Evolutionary conservation across 2,888 invertebrate species (phyloP), one percentile per base, ranked within the genome.

Genomic region (Lymantria dispar): DNA sequence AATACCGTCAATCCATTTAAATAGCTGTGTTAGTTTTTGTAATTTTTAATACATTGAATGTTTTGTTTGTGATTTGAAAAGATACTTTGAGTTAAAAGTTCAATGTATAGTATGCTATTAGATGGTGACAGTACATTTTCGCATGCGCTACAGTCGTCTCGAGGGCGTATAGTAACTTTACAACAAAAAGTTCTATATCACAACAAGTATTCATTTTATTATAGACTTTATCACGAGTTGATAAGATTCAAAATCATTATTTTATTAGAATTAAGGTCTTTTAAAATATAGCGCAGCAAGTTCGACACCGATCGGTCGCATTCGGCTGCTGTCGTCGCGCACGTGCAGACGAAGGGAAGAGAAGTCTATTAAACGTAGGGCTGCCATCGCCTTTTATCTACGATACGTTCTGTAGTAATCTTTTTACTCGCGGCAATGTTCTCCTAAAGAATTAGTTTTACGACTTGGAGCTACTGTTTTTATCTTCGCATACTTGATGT

Each of bases 111-210:
- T 22, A 53, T 54, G 52, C 50, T 58, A 37, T 55, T 58, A 52
- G 58, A 64, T 68, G 62, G 54, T 63, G 59, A 72, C 74, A 62
- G 52, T 60, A 54, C 68, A 55, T 80, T 74, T 81, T 76, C 85
- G 86, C 86, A 86, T 88, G 87, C 87, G 87, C 86, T 76, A 70
- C 76, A 77, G 78, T 77, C 78, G 81, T 82, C 85, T 84, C 85
- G 84, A 82, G 83, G 86, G 85, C 82, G 80, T 79, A 72, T 67
- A 54, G 22, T 68, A 42, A 48, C 49, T 40, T 50, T 50, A 45
- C 31, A n/a, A 7, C 22, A 47, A 55, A 78, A 71, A 3, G 58
- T 42, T 52, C 0, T 66, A 78, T 55, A 42, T 22, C 22, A 45
- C 68, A 8, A 8, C 1, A 1, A 0, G 0, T 8, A 7, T 36